phyloP scores from a whole-genome alignment of 2,888 invertebrate genomes.

The Eupithecia tripunctaria region DNA sequence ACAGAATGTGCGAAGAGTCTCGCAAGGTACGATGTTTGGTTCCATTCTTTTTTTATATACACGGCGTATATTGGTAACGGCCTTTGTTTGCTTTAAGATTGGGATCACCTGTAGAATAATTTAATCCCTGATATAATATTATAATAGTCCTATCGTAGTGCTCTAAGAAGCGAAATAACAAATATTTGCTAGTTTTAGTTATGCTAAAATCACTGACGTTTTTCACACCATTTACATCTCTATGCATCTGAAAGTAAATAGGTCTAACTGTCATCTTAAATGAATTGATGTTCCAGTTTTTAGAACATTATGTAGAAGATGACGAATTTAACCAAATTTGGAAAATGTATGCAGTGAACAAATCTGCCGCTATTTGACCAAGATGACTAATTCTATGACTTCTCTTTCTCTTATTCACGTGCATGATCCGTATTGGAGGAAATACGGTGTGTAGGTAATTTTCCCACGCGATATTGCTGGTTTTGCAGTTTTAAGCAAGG shows the following conservation, averaged over 20 bases:
- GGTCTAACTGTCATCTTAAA: no score
- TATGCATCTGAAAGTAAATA: background rate
- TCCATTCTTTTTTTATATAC: slow-evolving; percentile 61
- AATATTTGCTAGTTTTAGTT: no score
- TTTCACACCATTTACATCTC: background rate
- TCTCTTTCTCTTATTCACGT: no score
- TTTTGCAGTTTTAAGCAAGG: background rate
- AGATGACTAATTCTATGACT: background rate
- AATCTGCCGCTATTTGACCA: background rate
- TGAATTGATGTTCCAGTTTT: background rate
- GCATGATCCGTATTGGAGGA: background rate
- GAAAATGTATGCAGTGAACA: background rate
- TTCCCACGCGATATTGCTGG: background rate
- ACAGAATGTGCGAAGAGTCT: slow-evolving; percentile 78
- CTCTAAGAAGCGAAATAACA: no score
- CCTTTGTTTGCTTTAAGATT: slow-evolving; percentile 37
- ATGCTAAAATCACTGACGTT: no score
- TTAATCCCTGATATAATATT: slow-evolving; percentile 1
- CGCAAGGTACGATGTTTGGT: slow-evolving; percentile 69
- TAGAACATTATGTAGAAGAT: background rate
- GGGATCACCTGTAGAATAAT: slow-evolving; percentile 39
- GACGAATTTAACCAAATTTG: background rate
- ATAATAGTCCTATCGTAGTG: no score
- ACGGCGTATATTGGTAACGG: slow-evolving; percentile 43
- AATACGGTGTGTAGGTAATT: background rate